These are phyloP conservation scores for Magallana angulata DNA, from an alignment of 1,140 invertebrate genomes.

Conservation along the genomic window DNA sequence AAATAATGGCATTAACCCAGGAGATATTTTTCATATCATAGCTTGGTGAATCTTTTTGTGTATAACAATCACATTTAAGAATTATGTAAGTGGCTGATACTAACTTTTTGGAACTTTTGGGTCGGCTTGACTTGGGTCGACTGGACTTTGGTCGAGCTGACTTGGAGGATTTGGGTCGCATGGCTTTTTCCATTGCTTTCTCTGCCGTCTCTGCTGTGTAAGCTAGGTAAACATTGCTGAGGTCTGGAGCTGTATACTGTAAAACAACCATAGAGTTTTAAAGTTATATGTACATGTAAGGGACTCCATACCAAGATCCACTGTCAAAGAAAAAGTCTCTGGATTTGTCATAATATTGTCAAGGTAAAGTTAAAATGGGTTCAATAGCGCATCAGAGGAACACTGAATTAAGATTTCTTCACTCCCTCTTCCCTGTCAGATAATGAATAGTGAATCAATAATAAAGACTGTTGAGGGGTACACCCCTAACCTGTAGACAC, in stretches of 20 bases:
- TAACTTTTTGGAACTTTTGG: conserved; percentile 79
- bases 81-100: background rate
- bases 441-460: background rate
- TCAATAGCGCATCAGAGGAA: too few relatives aligned
- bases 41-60: too few relatives aligned
- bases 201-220: conserved; percentile 79
- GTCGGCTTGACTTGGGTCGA: conserved; percentile 76
- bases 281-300: too few relatives aligned
- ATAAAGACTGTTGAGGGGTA: too few relatives aligned
- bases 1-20: too few relatives aligned
- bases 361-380: too few relatives aligned
- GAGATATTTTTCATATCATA: too few relatives aligned
- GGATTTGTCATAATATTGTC: too few relatives aligned
- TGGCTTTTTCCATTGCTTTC: conserved; percentile 62
- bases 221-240: conserved; percentile 80
- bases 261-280: background rate
- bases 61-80: too few relatives aligned
- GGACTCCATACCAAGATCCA: too few relatives aligned
- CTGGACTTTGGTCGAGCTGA: conserved; percentile 70
- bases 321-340: too few relatives aligned
- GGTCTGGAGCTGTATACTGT: conserved; percentile 71
- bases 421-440: background rate
- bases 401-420: background rate
- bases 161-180: conserved; percentile 69
- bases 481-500: background rate